These are phyloP conservation scores for Drosophila parvula DNA, from an alignment of 1,140 invertebrate genomes.

Conservation along the genomic window DNA sequence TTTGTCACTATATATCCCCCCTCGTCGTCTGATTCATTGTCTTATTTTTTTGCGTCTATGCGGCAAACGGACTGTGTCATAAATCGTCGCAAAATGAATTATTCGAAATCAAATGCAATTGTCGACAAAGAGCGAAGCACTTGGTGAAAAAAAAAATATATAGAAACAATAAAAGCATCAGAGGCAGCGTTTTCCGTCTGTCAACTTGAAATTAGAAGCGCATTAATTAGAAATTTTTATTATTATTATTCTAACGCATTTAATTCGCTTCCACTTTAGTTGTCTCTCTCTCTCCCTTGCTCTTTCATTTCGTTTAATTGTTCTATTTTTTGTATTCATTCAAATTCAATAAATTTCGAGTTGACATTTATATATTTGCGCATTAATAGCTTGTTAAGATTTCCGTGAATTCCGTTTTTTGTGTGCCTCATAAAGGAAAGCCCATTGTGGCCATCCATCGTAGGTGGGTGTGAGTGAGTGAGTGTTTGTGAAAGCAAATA, in stretches of 20 bases:
- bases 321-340: conserved; percentile 31
- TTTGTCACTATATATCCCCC: conserved; percentile 6
- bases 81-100: conserved; percentile 71
- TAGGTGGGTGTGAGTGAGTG: conserved; percentile 15
- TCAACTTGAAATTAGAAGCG: conserved; percentile 76
- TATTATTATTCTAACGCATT: conserved; percentile 56
- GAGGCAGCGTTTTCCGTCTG: conserved; percentile 66
- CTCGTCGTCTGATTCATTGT: conserved; percentile 69
- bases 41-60: conserved; percentile 52
- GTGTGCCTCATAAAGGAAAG: conserved; percentile 40
- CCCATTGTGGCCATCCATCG: conserved; percentile 49
- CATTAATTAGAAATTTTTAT: conserved; percentile 81
- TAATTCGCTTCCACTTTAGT: conserved; percentile 30
- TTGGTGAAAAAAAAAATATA: conserved; percentile 31
- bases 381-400: conserved; percentile 72
- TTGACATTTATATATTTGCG: conserved; percentile 79
- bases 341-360: conserved; percentile 70
- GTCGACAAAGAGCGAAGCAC: conserved; percentile 66
- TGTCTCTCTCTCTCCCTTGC: conserved; percentile 24
- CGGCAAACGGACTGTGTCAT: conserved; percentile 37
- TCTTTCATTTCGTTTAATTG: conserved; percentile 41
- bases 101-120: conserved; percentile 74
- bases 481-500: conserved; percentile 53
- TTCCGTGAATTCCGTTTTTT: conserved; percentile 59
- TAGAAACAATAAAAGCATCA: conserved; percentile 40